Percentiles rank a stretch among this genome's conserved stretches.
Conservation (phyloP, 2,888 invertebrate genomes). For the Tetranychus truncatus region DNA sequence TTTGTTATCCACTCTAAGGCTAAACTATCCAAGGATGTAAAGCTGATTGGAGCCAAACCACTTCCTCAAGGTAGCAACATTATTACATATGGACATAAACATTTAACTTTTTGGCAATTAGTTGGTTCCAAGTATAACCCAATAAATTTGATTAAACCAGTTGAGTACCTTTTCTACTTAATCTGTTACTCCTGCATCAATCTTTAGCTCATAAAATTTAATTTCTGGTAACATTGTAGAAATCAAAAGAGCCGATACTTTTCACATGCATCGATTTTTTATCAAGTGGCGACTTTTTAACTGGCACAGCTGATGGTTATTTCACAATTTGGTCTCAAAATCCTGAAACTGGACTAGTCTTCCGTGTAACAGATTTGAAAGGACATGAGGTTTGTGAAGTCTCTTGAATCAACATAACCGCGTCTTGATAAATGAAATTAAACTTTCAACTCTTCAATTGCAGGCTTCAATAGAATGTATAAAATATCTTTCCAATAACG, state of each 20-base stretch:
- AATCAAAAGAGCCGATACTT: not conserved
- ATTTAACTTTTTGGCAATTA: conserved; percentile 18
- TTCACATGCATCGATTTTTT: not conserved
- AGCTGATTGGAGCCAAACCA: not conserved
- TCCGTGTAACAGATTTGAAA: not conserved
- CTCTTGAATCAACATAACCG: not conserved
- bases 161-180: not conserved
- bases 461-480: not conserved
- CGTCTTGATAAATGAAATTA: not conserved
- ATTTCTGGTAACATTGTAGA: not conserved
- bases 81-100: conserved; percentile 16
- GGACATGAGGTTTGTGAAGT: not conserved
- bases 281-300: not conserved
- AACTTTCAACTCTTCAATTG: not conserved
- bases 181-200: no score
- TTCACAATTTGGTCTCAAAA: not conserved
- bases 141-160: not conserved
- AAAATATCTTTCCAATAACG: not conserved
- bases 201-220: no score
- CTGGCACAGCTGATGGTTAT: not conserved
- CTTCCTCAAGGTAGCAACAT: not conserved
- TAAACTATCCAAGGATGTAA: not conserved
- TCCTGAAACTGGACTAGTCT: not conserved
- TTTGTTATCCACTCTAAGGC: not conserved
- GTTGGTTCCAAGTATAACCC: not conserved